Conservation (phyloP, 2,797 vertebrate genomes). For the Agapornis canus region DNA sequence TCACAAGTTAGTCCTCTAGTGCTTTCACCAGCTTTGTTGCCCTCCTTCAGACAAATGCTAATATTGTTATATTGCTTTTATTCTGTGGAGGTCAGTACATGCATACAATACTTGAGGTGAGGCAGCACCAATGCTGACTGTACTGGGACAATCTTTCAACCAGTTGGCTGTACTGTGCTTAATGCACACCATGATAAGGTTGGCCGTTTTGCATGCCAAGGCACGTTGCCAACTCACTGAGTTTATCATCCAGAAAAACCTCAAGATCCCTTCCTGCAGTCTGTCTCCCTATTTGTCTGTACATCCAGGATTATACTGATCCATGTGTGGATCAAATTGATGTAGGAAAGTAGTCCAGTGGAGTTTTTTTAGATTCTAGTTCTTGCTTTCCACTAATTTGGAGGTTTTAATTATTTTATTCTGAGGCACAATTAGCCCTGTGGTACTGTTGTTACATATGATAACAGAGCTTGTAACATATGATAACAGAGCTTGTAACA, state of each 20-base stretch:
- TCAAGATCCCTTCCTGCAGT: neutral
- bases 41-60: neutral
- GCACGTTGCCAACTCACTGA: neutral
- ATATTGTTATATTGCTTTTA: neutral
- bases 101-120: neutral
- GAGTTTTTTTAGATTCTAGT: neutral
- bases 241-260: neutral
- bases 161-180: neutral
- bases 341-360: neutral
- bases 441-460: neutral
- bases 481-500: neutral
- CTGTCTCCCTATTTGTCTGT: neutral
- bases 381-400: neutral
- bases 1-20: neutral
- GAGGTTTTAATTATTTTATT: neutral
- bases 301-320: neutral
- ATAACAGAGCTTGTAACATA: neutral
- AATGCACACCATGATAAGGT: neutral
- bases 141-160: neutral
- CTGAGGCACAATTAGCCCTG: neutral
- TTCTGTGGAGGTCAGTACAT: neutral
- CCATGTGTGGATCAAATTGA: neutral
- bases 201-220: neutral
- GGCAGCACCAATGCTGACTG: neutral
- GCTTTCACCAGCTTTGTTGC: neutral